Evolutionary conservation across 2,888 invertebrate genomes (phyloP).

Genomic region (Acanthopleura granulata): DNA sequence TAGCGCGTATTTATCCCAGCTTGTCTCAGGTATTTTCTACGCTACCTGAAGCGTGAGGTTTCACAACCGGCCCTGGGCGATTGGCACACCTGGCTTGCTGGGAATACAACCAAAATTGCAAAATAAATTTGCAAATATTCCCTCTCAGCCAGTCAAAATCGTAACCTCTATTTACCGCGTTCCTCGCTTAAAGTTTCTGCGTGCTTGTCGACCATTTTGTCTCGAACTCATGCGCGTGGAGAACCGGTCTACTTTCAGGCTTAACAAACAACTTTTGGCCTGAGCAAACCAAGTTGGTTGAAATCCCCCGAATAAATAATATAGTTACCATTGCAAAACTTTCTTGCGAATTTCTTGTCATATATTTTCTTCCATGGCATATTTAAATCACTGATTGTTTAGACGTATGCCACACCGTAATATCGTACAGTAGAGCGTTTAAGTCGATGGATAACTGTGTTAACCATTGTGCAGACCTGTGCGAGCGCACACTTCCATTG

Average conservation of each 20-base stretch:
- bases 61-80: not conserved
- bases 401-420: no score
- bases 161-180: slow-evolving; percentile 18
- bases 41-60: slow-evolving; percentile 5
- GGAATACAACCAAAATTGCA: slow-evolving; percentile 19
- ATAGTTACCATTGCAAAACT: no score
- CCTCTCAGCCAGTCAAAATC: not conserved
- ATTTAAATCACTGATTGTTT: no score
- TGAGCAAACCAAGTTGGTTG: not conserved
- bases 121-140: slow-evolving; percentile 20
- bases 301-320: not conserved
- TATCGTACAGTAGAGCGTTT: no score
- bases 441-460: no score
- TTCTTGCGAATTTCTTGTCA: no score
- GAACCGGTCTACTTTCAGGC: not conserved
- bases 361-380: no score
- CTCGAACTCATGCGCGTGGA: not conserved
- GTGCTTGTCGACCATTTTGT: slow-evolving; percentile 13
- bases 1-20: slow-evolving; percentile 6
- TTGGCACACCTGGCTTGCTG: slow-evolving; percentile 16
- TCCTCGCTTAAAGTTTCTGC: slow-evolving; percentile 9
- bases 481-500: not conserved
- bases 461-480: no score
- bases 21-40: slow-evolving; percentile 12
- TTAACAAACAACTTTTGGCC: slow-evolving; percentile 1